A percentile compares a stretch with the other conserved stretches of the same genome.
These are phyloP conservation scores for Epiblema foenella DNA, from an alignment of 2,888 invertebrate genomes.

Conservation along the genomic window DNA sequence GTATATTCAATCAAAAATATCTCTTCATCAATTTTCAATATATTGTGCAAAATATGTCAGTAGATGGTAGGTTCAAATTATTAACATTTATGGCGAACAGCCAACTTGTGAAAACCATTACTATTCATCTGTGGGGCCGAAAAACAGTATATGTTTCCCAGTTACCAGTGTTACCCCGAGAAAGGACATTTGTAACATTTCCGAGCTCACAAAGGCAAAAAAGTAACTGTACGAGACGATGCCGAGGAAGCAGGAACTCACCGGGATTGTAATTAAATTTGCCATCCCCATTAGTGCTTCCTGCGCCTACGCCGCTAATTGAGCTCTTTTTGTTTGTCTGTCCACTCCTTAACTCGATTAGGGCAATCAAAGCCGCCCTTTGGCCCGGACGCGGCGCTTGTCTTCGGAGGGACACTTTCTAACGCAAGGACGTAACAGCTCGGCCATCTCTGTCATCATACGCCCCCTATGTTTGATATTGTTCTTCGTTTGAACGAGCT, in stretches of 20 bases:
- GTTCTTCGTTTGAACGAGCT: constrained; percentile 45
- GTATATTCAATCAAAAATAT: neutral
- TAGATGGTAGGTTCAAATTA: too few species aligned
- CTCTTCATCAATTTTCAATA: neutral
- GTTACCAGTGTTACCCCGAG: neutral
- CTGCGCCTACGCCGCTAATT: constrained; percentile 80
- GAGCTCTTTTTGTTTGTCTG: constrained; percentile 80
- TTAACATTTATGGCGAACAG: neutral
- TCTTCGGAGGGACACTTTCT: constrained; percentile 5
- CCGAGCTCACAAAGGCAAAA: neutral
- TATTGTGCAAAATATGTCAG: neutral
- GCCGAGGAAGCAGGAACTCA: constrained; percentile 39
- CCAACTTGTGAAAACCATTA: neutral
- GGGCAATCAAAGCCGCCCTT: constrained; percentile 79
- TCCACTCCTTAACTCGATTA: constrained; percentile 79
- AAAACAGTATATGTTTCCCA: neutral
- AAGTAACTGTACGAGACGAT: neutral
- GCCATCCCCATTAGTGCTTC: constrained; percentile 58
- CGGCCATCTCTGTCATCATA: neutral
- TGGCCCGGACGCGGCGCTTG: constrained; percentile 56
- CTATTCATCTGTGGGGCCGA: too few species aligned
- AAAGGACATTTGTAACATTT: neutral
- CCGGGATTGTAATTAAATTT: constrained; percentile 58
- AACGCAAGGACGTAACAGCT: constrained; percentile 7
- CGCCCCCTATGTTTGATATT: neutral